These are phyloP conservation scores for Aquatica leii DNA, from an alignment of 2,888 invertebrate genomes.

Conservation along the genomic window DNA sequence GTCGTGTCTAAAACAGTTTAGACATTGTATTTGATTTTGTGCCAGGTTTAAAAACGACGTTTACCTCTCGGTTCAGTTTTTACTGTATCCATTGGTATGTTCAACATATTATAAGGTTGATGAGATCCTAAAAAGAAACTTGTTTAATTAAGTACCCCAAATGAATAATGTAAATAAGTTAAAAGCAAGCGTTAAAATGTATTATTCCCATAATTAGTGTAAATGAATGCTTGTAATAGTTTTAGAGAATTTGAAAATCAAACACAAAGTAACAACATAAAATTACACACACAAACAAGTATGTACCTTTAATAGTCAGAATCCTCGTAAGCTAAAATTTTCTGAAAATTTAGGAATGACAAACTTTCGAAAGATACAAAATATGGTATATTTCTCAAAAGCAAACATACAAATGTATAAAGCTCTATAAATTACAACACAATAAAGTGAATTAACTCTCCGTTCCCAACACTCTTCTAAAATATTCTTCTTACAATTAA, in stretches of 20 bases:
- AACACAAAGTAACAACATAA: slow-evolving; percentile 1
- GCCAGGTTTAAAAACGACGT: background rate
- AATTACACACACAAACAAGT: slow-evolving; percentile 16
- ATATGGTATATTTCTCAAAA: slow-evolving; percentile 34
- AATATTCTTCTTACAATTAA: slow-evolving; percentile 24
- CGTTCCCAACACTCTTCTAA: slow-evolving; percentile 28
- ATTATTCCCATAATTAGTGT: too few relatives aligned
- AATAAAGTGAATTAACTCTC: slow-evolving; percentile 33
- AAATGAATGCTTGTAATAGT: background rate
- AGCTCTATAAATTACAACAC: slow-evolving; percentile 37
- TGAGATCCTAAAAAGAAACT: slow-evolving; percentile 22
- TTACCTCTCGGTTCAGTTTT: slow-evolving; percentile 60
- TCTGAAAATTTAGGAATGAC: slow-evolving; percentile 12
- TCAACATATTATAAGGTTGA: slow-evolving; percentile 33
- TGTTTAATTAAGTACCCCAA: slow-evolving; percentile 9
- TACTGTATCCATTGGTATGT: slow-evolving; percentile 49
- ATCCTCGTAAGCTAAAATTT: slow-evolving; percentile 18
- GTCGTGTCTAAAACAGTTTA: slow-evolving; percentile 46
- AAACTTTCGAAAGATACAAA: slow-evolving; percentile 23
- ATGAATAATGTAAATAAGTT: background rate
- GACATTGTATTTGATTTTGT: background rate
- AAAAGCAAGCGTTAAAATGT: too few relatives aligned
- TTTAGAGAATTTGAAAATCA: background rate
- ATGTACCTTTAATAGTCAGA: slow-evolving; percentile 21
- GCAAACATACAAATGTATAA: slow-evolving; percentile 39